Base-by-base conservation (phyloP, 2,888 invertebrate species). In the Phoenoteleia sp. region DNA sequence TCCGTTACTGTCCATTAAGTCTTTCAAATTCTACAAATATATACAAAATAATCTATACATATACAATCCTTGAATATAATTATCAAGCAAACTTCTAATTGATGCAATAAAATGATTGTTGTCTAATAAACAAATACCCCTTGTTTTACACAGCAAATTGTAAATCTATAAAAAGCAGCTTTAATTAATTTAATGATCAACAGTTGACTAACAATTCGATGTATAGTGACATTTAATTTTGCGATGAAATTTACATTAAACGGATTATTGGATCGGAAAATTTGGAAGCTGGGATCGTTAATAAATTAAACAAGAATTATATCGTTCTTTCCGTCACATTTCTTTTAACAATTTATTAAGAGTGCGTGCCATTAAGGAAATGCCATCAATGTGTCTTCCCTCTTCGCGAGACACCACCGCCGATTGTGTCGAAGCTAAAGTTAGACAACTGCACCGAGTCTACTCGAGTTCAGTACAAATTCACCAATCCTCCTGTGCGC, bases 361-460 rank as follows among this genome's bases (percentile, higher is more conserved):
- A 75, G 74, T 81, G 81, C 42, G 27, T 66, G 76, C 64, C 82
- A 76, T 82, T 76, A 76, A 82, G 76, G 76, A 82, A 82, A 76
- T 76, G 76, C 71, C 82, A 76, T 76, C 71, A 76, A 71, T 82
- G 71, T 64, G 83, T 72, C 77, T 74, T 77, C 62, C 79, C 72
- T 33, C 67, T 54, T 54, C 33, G 67, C 77, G 60, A 74, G 58
- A 69, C 77, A 79, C 84, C 84, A 64, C 79, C 80, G 66, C 71
- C 80, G 75, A 72, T 84, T 72, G 80, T 84, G 66, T 80, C 64
- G 47, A 56, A 76, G 89, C 92, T 92, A 92, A 92, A 91, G 89
- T 91, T 92, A 92, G 92, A 90, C 86, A 84, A 88, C 89, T 87
- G 87, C 88, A 87, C 85, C 88, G 86, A 89, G 84, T 86, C 86